Base-by-base conservation (phyloP, 2,113 vertebrate species). In the Percina caprodes region DNA sequence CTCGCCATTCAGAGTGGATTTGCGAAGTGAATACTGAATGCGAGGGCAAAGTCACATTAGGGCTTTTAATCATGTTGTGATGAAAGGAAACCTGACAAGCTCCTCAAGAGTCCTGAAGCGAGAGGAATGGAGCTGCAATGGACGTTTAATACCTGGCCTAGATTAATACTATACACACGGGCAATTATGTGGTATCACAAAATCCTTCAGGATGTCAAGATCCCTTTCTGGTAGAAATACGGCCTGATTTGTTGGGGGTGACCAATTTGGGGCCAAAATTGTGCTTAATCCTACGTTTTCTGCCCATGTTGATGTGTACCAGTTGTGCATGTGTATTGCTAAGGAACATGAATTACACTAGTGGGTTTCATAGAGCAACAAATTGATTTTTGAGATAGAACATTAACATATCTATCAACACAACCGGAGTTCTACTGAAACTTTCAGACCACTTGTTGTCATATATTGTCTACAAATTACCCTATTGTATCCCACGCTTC, bases 61-160 rank as follows among this genome's bases (percentile, higher is more conserved):
- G 54, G 82, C 18, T 61, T 84, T 81, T 80, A 89, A 86, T 89
- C 58, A 85, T 80, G 55, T 59, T 72, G 76, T 65, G 74, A 80
- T 83, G 79, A 91, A 89, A 86, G 55, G 60, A 72, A 71, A 71
- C 58, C 69, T 61, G 71, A 73, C 60, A 56, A 78, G 82, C 55
- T 67, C 69, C 55, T 52, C 62, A 30, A 30, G 63, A 71, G 52
- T 51, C 48, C 24, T 63, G 48, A 61, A 30, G 65, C 33, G 24
- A 51, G 46, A 89, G 54, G 51, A 79, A 23, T 48, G 24, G 24
- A 77, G 33, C 39, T 30, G 69, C 33, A 39, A 39, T 42, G 26
- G 56, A 67, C 1, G 26, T 67, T 77, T 62, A n/a, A 3, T 72
- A 65, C 30, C 48, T 66, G 24, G 14, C 9, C 24, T 24, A 24